Conservation (phyloP, 1,140 invertebrate genomes). For the Dendrolimus kikuchii region DNA sequence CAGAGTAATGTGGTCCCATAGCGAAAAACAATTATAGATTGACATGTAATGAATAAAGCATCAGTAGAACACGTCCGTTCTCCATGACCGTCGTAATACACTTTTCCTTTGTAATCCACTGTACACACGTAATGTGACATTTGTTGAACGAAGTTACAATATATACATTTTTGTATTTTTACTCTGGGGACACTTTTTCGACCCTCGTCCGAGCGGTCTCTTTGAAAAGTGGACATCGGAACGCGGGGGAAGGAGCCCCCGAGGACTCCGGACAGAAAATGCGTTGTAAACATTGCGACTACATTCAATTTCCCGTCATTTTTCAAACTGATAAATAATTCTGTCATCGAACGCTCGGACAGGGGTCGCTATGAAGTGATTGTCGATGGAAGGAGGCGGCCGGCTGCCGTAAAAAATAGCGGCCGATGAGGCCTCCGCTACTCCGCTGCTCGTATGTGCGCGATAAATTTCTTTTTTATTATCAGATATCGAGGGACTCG, state of each 20-base stretch:
- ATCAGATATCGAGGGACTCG: constrained; percentile 71
- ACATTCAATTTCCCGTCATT: constrained; percentile 75
- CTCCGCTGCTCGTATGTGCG: constrained; percentile 46
- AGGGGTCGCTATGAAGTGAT: constrained; percentile 71
- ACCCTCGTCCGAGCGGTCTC: constrained; percentile 71
- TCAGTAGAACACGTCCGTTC: constrained; percentile 30
- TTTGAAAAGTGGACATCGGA: constrained; percentile 73
- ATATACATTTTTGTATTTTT: constrained; percentile 71
- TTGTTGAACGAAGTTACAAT: constrained; percentile 59
- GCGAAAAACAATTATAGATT: constrained; percentile 53
- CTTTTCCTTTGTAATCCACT: constrained; percentile 57
- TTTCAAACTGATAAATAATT: constrained; percentile 75
- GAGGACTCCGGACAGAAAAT: constrained; percentile 69
- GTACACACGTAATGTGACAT: constrained; percentile 44
- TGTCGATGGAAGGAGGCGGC: constrained; percentile 51
- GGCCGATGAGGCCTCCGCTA: constrained; percentile 41
- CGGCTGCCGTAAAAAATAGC: constrained; percentile 63
- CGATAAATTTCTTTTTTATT: constrained; percentile 73
- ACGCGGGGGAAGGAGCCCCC: constrained; percentile 67
- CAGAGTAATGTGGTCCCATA: constrained; percentile 33
- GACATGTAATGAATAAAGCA: constrained; percentile 55
- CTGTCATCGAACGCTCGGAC: constrained; percentile 70
- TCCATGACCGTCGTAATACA: constrained; percentile 27
- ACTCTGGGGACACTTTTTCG: constrained; percentile 71
- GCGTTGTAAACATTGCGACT: constrained; percentile 74